Conservation (phyloP, 2,113 vertebrate species). For the Laticauda colubrina region DNA sequence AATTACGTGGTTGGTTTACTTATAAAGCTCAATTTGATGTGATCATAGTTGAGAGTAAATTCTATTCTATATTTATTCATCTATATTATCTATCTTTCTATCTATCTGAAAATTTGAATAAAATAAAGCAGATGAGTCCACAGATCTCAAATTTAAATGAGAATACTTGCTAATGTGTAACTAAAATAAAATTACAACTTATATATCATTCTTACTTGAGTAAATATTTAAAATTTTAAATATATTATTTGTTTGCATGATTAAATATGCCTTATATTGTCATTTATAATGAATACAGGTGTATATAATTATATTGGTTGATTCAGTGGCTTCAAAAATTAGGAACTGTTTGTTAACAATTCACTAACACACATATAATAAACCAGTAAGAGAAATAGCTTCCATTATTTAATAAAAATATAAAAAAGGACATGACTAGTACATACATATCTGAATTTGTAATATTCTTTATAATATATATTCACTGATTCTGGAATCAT, state of each 20-base stretch:
- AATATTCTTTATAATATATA: background rate
- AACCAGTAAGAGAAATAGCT: background rate
- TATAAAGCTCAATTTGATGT: slow-evolving; percentile 1
- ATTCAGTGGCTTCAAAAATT: background rate
- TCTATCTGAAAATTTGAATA: background rate
- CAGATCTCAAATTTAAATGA: background rate
- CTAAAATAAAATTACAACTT: background rate
- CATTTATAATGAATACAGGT: background rate
- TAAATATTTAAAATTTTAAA: slow-evolving; percentile 5
- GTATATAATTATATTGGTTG: background rate
- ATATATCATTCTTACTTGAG: background rate
- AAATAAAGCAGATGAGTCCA: background rate
- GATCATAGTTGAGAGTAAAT: background rate
- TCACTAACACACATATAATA: background rate
- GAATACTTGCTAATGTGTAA: background rate
- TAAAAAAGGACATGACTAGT: background rate
- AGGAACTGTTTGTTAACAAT: background rate
- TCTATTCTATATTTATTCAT: background rate
- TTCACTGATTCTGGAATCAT: background rate
- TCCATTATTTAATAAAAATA: slow-evolving; percentile 1
- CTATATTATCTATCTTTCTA: background rate
- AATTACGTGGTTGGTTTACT: background rate
- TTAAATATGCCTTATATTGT: background rate
- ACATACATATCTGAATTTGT: background rate
- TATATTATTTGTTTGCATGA: background rate